phyloP scores from a whole-genome alignment of 1,140 invertebrate species.

The Drosophila nasuta region DNA sequence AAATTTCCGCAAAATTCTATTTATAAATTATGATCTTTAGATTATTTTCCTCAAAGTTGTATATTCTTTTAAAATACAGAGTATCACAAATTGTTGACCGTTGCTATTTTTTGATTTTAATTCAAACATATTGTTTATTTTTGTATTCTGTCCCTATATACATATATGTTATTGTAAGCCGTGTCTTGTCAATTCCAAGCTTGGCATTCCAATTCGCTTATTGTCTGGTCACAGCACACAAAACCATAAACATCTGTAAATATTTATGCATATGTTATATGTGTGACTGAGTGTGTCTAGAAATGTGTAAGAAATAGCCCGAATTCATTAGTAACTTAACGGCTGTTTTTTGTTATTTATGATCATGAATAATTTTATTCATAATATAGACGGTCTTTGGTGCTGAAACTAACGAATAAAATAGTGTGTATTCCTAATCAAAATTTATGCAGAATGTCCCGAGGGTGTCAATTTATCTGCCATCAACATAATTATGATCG shows the following conservation, averaged over 20 bases:
- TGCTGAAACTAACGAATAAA: background rate
- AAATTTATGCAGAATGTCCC: constrained; percentile 71
- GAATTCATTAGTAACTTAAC: constrained; percentile 76
- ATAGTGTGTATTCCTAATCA: constrained; percentile 39
- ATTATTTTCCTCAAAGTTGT: background rate
- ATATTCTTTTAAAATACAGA: background rate
- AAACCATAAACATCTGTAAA: constrained; percentile 17
- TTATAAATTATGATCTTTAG: too few relatives aligned
- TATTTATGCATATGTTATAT: constrained; percentile 27
- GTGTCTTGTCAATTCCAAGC: constrained; percentile 25
- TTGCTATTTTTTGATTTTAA: constrained; percentile 63
- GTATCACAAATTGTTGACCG: constrained; percentile 21
- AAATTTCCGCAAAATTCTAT: too few relatives aligned
- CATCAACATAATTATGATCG: constrained; percentile 61
- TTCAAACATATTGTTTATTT: constrained; percentile 44
- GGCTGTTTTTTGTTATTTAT: constrained; percentile 59
- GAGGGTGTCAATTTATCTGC: constrained; percentile 78
- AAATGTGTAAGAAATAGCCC: constrained; percentile 61
- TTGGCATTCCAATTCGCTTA: constrained; percentile 8
- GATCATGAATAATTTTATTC: constrained; percentile 42
- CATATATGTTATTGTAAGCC: constrained; percentile 23
- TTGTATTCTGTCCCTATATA: constrained; percentile 18
- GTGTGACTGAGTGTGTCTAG: background rate
- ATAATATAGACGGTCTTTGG: constrained; percentile 24
- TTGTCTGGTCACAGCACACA: constrained; percentile 1